These are phyloP conservation scores for Enteromius argenteus DNA, from an alignment of 2,797 vertebrate genomes.

Conservation along the genomic window DNA sequence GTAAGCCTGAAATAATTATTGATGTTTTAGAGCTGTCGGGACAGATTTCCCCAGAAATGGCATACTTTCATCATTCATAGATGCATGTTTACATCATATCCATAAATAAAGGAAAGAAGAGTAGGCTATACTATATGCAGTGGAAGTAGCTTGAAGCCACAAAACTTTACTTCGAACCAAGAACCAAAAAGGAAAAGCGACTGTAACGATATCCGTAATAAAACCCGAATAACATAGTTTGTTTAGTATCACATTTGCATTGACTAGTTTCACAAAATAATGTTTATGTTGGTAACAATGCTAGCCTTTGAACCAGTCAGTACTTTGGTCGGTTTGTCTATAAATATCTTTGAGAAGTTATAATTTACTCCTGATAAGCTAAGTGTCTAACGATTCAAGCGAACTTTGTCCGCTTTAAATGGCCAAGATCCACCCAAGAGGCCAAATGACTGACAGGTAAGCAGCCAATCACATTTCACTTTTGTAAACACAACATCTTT, in stretches of 20 bases:
- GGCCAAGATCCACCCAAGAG: too few species aligned
- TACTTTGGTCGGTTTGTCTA: neutral
- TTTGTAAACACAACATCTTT: too few species aligned
- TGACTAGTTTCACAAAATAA: neutral
- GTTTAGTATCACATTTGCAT: neutral
- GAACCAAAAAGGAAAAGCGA: neutral
- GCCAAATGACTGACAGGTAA: too few species aligned
- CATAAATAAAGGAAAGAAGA: neutral
- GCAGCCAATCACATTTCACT: too few species aligned
- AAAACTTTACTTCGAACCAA: neutral
- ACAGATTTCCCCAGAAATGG: neutral
- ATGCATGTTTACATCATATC: neutral
- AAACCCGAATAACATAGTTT: neutral
- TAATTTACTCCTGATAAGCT: neutral
- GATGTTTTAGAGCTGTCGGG: neutral
- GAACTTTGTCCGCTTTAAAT: too few species aligned
- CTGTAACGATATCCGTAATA: neutral
- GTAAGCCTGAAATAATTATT: neutral
- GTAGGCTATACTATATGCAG: neutral
- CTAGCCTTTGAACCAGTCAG: neutral
- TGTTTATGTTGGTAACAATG: neutral
- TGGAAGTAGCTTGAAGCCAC: neutral
- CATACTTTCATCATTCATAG: neutral
- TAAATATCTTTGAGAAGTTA: neutral
- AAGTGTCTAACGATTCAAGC: neutral